Percentiles rank a stretch among this genome's conserved stretches.
Conservation (phyloP, 2,888 invertebrate species). For the Caenorhabditis becei region DNA sequence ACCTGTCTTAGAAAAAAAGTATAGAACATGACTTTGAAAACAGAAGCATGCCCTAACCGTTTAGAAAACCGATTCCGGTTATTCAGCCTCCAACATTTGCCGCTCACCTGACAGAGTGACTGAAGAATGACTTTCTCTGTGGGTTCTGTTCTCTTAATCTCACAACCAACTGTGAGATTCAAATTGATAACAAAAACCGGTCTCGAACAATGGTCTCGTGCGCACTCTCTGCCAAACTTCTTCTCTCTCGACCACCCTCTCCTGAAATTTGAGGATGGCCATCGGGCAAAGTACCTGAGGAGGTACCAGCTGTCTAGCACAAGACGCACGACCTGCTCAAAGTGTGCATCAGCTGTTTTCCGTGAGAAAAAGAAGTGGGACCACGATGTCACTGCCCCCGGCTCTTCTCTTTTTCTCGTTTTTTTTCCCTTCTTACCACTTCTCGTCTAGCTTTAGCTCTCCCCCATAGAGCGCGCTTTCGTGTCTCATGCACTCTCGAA, state of each 20-base stretch:
- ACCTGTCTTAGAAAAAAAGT: neutral
- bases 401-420: constrained; percentile 32
- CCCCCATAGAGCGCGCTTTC: constrained; percentile 50
- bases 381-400: constrained; percentile 47
- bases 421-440: constrained; percentile 34
- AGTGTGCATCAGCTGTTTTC: constrained; percentile 60
- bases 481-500: constrained; percentile 14
- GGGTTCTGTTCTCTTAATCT: constrained; percentile 10
- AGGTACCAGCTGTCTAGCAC: constrained; percentile 47
- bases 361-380: constrained; percentile 31
- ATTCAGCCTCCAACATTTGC: neutral
- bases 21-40: constrained; percentile 7
- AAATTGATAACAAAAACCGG: constrained; percentile 46
- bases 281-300: constrained; percentile 46
- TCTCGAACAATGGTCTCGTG: constrained; percentile 16
- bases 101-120: neutral
- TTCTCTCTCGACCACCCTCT: constrained; percentile 4
- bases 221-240: neutral
- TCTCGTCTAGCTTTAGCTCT: constrained; percentile 10
- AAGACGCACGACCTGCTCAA: neutral
- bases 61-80: constrained; percentile 3
- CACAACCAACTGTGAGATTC: constrained; percentile 1
- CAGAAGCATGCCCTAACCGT: too few species aligned
- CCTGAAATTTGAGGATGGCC: constrained; percentile 43
- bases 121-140: too few species aligned